Percentiles rank a stretch among this genome's conserved stretches.
Evolutionary conservation across 2,113 vertebrate species (phyloP).

Genomic region (Mesocricetus auratus): DNA sequence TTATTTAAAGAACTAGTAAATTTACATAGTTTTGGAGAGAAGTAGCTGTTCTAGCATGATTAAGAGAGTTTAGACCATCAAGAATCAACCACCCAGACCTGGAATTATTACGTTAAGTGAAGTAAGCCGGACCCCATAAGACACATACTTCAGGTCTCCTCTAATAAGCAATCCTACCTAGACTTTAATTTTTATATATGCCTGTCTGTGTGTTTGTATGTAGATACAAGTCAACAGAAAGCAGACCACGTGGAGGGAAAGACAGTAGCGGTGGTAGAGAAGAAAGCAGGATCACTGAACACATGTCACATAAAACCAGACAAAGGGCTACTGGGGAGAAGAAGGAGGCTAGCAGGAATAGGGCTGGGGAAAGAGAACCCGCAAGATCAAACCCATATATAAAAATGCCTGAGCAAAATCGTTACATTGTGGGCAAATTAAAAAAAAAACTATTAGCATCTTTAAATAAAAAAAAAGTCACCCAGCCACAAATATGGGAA

Average conservation of each 20-base stretch:
- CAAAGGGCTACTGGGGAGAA: no score
- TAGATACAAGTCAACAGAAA: not conserved
- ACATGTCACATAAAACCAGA: not conserved
- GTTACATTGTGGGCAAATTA: not conserved
- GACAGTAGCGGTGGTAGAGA: not conserved
- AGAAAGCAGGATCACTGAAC: not conserved
- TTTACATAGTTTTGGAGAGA: slow-evolving; percentile 1
- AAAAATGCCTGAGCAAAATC: not conserved
- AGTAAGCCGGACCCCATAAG: not conserved
- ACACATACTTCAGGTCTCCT: not conserved
- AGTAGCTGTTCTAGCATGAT: not conserved
- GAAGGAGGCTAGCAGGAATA: not conserved
- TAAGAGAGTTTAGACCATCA: not conserved
- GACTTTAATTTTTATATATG: not conserved
- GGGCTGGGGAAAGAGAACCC: no score
- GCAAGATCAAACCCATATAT: not conserved
- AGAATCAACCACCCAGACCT: not conserved
- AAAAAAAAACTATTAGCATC: not conserved
- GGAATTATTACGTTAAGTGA: not conserved
- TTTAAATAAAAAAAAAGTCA: not conserved
- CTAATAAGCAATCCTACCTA: not conserved
- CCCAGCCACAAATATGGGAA: not conserved
- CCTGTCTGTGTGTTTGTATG: not conserved
- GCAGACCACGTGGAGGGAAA: not conserved
- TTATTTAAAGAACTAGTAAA: slow-evolving; percentile 1